Conservation (phyloP, 2,888 invertebrate genomes). For the Itoplectis maculator region DNA sequence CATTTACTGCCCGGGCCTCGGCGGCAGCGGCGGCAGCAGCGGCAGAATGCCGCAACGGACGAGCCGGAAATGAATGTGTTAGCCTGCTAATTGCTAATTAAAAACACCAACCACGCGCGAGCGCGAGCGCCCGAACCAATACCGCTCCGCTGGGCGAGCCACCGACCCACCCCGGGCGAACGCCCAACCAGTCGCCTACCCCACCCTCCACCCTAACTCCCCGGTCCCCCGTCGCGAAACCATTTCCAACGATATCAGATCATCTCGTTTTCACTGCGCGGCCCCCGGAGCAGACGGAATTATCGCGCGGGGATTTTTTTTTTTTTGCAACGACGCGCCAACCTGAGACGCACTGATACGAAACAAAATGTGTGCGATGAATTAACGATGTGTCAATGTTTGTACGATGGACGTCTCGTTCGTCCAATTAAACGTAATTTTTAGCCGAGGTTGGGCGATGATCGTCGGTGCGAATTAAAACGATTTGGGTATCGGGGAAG, state of each 20-base stretch:
- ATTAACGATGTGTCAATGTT: too few species aligned
- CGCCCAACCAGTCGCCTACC: neutral
- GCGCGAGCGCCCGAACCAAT: conserved; percentile 32
- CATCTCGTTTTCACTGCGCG: neutral
- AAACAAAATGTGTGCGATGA: too few species aligned
- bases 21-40: conserved; percentile 40
- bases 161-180: conserved; percentile 16
- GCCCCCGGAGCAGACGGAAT: neutral
- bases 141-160: conserved; percentile 26
- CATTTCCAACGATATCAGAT: conserved; percentile 15
- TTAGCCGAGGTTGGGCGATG: too few species aligned
- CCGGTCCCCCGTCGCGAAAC: too few species aligned
- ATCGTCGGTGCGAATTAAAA: too few species aligned
- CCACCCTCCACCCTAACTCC: too few species aligned
- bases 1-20: conserved; percentile 77
- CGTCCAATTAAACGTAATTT: too few species aligned
- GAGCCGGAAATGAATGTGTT: conserved; percentile 84
- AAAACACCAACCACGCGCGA: conserved; percentile 77
- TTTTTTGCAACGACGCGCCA: too few species aligned
- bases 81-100: conserved; percentile 84
- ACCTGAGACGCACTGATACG: too few species aligned
- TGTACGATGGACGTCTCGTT: too few species aligned
- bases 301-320: neutral
- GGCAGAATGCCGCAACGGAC: conserved; percentile 81
- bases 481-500: too few species aligned